Evolutionary conservation across 2,113 vertebrate genomes (phyloP).

Genomic region (Embiotoca jacksoni): DNA sequence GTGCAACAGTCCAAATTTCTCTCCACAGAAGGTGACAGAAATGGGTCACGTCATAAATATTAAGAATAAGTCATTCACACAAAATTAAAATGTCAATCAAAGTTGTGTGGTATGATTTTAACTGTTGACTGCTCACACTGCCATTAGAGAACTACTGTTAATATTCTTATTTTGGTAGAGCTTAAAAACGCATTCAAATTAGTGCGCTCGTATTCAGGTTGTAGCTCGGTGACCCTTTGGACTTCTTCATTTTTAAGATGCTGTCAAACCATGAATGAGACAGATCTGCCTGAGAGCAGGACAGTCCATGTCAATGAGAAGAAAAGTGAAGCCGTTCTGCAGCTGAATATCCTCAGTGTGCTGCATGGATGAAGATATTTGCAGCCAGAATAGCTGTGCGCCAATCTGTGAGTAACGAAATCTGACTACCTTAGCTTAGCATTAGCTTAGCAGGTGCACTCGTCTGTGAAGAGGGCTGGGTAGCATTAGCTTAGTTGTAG

Average conservation of each 20-base stretch:
- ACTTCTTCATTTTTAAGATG: conserved; percentile 14
- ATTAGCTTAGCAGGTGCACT: conserved; percentile 72
- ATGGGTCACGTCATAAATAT: conserved; percentile 45
- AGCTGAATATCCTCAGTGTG: conserved; percentile 16
- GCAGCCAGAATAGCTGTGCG: conserved; percentile 60
- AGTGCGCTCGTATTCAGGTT: neutral
- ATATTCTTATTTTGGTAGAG: no score
- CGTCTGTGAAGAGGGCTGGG: conserved; percentile 60
- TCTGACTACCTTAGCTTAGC: conserved; percentile 73
- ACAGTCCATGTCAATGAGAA: conserved; percentile 2
- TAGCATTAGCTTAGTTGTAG: conserved; percentile 61
- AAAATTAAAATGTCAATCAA: conserved; percentile 40
- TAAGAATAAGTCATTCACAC: conserved; percentile 32
- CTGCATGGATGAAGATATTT: conserved; percentile 34
- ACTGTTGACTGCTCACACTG: neutral
- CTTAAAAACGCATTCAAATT: neutral
- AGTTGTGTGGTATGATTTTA: conserved; percentile 11
- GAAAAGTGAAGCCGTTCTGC: conserved; percentile 8
- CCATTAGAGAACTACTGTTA: neutral
- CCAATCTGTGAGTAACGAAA: conserved; percentile 58
- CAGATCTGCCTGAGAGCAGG: neutral
- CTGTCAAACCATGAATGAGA: conserved; percentile 11
- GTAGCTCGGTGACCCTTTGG: conserved; percentile 13
- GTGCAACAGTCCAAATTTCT: conserved; percentile 9
- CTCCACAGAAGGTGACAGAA: conserved; percentile 44